Conservation (phyloP, 1,140 invertebrate genomes). For the Drosophila subobscura region DNA sequence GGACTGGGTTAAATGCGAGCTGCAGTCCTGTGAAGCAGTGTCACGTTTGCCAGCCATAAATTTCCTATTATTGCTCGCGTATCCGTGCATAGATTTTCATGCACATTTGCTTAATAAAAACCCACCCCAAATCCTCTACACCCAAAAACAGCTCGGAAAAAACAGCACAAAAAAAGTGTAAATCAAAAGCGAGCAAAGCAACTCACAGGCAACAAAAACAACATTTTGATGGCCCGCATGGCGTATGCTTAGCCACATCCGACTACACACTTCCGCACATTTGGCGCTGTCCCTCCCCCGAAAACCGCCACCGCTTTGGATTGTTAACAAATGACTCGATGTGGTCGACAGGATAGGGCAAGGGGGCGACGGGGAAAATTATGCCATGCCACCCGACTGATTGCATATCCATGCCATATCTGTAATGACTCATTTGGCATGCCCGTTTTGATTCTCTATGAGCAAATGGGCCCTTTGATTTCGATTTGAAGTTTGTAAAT, state of each 20-base stretch:
- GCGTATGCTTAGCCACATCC: constrained; percentile 81
- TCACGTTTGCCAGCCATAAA: constrained; percentile 76
- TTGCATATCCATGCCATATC: constrained; percentile 55
- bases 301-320: constrained; percentile 73
- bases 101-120: constrained; percentile 77
- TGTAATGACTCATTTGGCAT: constrained; percentile 80
- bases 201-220: constrained; percentile 47
- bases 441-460: constrained; percentile 47
- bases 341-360: constrained; percentile 51
- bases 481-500: neutral
- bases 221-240: constrained; percentile 78
- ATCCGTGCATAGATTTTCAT: constrained; percentile 76
- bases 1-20: constrained; percentile 5
- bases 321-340: constrained; percentile 81
- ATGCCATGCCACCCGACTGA: constrained; percentile 20
- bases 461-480: neutral
- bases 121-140: constrained; percentile 23
- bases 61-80: constrained; percentile 73
- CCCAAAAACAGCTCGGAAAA: constrained; percentile 29
- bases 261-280: constrained; percentile 81
- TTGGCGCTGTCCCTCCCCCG: constrained; percentile 62
- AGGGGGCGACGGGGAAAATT: constrained; percentile 27
- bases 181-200: constrained; percentile 29
- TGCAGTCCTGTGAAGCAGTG: constrained; percentile 40
- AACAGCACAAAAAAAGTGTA: constrained; percentile 39